Evolutionary conservation across 2,888 invertebrate species (phyloP).

Genomic region (Platycheirus rosarum): DNA sequence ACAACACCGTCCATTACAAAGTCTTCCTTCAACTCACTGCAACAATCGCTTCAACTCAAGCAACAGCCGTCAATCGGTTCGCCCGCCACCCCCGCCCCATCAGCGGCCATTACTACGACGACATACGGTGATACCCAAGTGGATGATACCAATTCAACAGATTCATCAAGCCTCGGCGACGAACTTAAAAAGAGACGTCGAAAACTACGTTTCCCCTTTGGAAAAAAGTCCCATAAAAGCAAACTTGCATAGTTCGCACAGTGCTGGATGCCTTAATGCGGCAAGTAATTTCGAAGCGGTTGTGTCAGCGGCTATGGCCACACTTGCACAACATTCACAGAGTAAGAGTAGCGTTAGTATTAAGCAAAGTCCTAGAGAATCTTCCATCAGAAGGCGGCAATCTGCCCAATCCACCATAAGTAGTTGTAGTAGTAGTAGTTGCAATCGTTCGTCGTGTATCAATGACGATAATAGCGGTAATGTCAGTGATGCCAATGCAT

Average conservation of each 20-base stretch:
- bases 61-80: conserved; percentile 40
- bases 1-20: conserved; percentile 65
- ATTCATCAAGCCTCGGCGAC: conserved; percentile 74
- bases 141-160: conserved; percentile 75
- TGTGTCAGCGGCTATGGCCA: conserved; percentile 48
- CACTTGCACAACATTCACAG: conserved; percentile 40
- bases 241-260: conserved; percentile 76
- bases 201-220: conserved; percentile 77
- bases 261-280: conserved; percentile 70
- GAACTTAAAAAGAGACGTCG: conserved; percentile 76
- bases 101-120: conserved; percentile 73
- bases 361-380: conserved; percentile 64
- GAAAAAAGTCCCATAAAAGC: conserved; percentile 76
- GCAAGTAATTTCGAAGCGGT: conserved; percentile 52
- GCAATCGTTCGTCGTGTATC: conserved; percentile 43
- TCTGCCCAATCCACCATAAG: conserved; percentile 58
- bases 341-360: conserved; percentile 55
- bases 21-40: conserved; percentile 56
- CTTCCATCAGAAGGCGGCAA: conserved; percentile 59
- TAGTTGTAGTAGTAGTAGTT: conserved; percentile 62
- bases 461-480: conserved; percentile 43
- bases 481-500: conserved; percentile 46
- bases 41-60: conserved; percentile 58
- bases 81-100: conserved; percentile 74
- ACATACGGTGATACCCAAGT: conserved; percentile 72